Conservation (phyloP, 92 coral and sea anemone species). For the Nematostella vectensis region DNA sequence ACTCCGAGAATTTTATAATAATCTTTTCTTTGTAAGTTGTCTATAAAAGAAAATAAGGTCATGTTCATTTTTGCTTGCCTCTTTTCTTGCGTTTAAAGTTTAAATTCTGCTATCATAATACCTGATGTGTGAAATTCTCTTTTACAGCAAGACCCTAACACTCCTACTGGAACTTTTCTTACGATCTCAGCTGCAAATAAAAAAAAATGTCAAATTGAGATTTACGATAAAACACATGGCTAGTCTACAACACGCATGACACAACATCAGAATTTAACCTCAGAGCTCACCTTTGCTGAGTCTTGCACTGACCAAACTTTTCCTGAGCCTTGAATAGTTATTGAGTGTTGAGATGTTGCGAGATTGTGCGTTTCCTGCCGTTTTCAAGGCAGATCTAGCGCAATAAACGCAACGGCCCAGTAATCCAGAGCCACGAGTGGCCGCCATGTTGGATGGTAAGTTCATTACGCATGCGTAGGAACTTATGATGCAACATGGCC, state of each 20-base stretch:
- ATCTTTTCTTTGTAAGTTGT: conserved; percentile 49
- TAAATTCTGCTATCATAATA: too few species aligned
- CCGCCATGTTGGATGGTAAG: conserved; percentile 44
- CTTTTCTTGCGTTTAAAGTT: not conserved
- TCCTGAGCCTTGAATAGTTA: not conserved
- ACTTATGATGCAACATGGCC: conserved; percentile 2
- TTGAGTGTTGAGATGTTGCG: not conserved
- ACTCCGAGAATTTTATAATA: conserved; percentile 83
- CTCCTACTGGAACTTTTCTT: too few species aligned
- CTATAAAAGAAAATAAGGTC: too few species aligned
- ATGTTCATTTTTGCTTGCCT: not conserved
- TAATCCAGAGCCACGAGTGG: conserved; percentile 10
- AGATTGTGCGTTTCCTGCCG: not conserved
- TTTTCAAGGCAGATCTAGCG: not conserved
- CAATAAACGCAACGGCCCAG: conserved; percentile 1
- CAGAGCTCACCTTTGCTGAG: not conserved
- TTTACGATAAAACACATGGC: not conserved
- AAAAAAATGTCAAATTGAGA: not conserved
- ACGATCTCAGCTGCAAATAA: not conserved
- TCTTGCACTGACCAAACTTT: not conserved
- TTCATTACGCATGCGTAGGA: conserved; percentile 15
- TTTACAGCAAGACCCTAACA: conserved; percentile 1
- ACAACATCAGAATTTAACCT: not conserved
- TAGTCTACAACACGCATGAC: not conserved
- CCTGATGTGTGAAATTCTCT: conserved; percentile 24